Evolutionary conservation across 2,888 invertebrate genomes (phyloP).

Genomic region (Philopedon plagiatum): DNA sequence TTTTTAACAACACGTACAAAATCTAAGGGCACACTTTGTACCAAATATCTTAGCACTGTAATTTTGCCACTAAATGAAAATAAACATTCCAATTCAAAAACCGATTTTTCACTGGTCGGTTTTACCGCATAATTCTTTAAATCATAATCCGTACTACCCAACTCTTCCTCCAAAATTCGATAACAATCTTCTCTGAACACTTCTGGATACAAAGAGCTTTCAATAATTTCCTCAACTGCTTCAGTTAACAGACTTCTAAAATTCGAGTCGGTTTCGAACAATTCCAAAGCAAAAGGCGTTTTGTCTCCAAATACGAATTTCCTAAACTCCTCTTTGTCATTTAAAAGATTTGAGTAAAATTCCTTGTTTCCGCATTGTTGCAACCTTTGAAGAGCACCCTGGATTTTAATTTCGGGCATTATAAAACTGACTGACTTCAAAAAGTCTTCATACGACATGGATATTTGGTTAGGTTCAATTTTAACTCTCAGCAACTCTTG

Average conservation of each 20-base stretch:
- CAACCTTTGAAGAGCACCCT: conserved; percentile 39
- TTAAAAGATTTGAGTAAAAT: conserved; percentile 38
- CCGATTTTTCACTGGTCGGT: background rate
- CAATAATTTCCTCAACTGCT: conserved; percentile 43
- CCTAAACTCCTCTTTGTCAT: conserved; percentile 39
- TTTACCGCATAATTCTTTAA: conserved; percentile 19
- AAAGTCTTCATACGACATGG: conserved; percentile 45
- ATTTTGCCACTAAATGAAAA: background rate
- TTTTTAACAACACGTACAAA: conserved; percentile 24
- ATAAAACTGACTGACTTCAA: conserved; percentile 41
- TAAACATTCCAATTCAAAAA: conserved; percentile 15
- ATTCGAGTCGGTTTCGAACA: conserved; percentile 42
- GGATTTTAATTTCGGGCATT: conserved; percentile 48
- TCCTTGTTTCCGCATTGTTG: conserved; percentile 48
- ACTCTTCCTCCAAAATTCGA: conserved; percentile 53
- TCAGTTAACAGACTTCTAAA: conserved; percentile 42
- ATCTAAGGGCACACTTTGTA: conserved; percentile 31
- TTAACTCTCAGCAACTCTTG: conserved; percentile 24
- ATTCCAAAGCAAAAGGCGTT: conserved; percentile 43
- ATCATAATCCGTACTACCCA: conserved; percentile 40
- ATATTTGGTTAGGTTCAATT: conserved; percentile 27
- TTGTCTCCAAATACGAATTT: conserved; percentile 49
- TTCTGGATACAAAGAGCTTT: conserved; percentile 36
- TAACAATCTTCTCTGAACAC: conserved; percentile 56
- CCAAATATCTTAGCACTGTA: conserved; percentile 6